Evolutionary conservation across 2,888 invertebrate genomes (phyloP).

Genomic region (Tetragnatha montana): DNA sequence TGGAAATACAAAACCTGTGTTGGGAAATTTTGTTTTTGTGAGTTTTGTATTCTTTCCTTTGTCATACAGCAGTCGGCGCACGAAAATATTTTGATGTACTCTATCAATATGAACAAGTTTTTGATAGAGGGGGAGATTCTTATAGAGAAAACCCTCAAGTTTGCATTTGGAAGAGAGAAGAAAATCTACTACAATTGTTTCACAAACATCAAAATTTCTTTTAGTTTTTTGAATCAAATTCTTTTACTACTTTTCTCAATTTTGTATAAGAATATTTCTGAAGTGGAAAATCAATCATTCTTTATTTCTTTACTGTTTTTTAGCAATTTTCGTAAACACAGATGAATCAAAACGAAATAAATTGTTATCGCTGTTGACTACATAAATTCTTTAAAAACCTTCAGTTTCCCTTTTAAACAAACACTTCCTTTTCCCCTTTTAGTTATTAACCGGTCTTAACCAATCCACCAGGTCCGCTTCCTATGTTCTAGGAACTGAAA

Average conservation of each 20-base stretch:
- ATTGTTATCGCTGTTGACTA: too few relatives aligned
- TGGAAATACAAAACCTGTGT: not conserved
- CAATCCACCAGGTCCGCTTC: not conserved
- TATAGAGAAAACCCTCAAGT: not conserved
- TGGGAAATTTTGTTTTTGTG: not conserved
- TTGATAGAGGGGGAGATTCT: not conserved
- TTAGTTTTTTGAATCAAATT: too few relatives aligned
- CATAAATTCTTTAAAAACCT: not conserved
- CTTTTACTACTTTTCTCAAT: too few relatives aligned
- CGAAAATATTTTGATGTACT: not conserved
- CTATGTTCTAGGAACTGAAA: not conserved
- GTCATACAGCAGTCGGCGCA: not conserved
- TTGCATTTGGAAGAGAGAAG: not conserved
- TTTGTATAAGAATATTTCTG: too few relatives aligned
- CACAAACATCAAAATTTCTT: not conserved
- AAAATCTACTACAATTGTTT: not conserved
- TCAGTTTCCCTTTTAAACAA: not conserved
- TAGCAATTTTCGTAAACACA: too few relatives aligned
- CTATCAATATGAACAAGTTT: not conserved
- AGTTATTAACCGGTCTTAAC: not conserved
- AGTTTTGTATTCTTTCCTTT: not conserved
- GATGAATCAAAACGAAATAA: too few relatives aligned
- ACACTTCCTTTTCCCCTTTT: not conserved
- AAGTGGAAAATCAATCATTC: too few relatives aligned
- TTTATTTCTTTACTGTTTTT: too few relatives aligned